Conservation (phyloP, 2,888 invertebrate genomes). For the Heterodera filipjevi region DNA sequence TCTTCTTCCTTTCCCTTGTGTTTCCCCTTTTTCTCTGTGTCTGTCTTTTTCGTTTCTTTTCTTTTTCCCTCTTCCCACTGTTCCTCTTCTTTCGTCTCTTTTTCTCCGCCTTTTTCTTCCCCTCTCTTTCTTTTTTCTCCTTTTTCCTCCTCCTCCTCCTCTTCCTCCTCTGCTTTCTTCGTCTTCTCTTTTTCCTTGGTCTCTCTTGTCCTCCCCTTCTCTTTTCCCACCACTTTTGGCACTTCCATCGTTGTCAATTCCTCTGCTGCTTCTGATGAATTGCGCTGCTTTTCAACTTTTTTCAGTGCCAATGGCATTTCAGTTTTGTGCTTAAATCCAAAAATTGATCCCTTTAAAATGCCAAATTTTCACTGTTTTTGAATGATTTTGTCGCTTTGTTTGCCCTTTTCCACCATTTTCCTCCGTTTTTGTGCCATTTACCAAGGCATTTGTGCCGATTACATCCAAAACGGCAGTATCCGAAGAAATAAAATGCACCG, state of each 20-base stretch:
- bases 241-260: neutral
- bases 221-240: neutral
- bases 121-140: neutral
- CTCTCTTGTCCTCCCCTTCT: neutral
- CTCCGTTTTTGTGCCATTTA: neutral
- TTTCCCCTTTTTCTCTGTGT: neutral
- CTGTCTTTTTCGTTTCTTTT: neutral
- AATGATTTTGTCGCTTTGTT: neutral
- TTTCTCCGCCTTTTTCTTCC: neutral
- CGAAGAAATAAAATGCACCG: conserved; percentile 23
- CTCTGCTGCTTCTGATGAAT: neutral
- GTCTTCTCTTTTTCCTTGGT: neutral
- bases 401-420: neutral
- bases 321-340: conserved; percentile 14
- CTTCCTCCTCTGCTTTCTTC: neutral
- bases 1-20: neutral
- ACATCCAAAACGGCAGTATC: conserved; percentile 25
- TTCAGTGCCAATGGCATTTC: neutral
- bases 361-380: conserved; percentile 6
- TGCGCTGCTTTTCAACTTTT: neutral
- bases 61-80: neutral
- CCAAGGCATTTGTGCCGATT: neutral
- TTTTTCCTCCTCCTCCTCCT: neutral
- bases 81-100: neutral
- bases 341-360: neutral